A percentile compares a stretch with the other conserved stretches of the same genome.
Conservation (phyloP, 2,113 vertebrate species). For the Odobenus rosmarus region DNA sequence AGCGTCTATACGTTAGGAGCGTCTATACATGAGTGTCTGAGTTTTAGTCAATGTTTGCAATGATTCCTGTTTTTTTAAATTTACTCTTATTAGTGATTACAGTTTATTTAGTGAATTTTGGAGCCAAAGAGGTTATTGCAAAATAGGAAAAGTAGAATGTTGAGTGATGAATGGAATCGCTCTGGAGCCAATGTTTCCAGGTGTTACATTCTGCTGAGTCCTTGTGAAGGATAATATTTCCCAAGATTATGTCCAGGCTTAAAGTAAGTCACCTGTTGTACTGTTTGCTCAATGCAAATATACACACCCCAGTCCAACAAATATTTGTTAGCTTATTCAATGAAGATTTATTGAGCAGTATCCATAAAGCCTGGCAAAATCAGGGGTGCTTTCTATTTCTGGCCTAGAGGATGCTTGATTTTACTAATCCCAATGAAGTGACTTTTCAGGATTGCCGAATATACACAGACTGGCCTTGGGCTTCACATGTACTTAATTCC, state of each 20-base stretch:
- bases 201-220: not conserved
- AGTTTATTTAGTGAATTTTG: constrained; percentile 43
- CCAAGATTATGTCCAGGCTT: not conserved
- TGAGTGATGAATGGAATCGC: not conserved
- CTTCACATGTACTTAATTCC: not conserved
- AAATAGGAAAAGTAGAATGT: not conserved
- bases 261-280: not conserved
- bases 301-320: not conserved
- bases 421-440: not conserved
- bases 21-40: not conserved
- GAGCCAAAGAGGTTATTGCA: constrained; percentile 7
- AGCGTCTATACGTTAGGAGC: not conserved
- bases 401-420: not conserved
- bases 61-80: not conserved
- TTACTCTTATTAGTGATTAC: not conserved
- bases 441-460: not conserved
- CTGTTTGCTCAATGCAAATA: not conserved
- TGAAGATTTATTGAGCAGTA: not conserved
- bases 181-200: constrained; percentile 5
- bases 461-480: not conserved
- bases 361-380: not conserved
- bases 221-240: not conserved
- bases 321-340: not conserved
- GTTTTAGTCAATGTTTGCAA: not conserved
- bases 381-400: not conserved